Evolutionary conservation across 2,113 vertebrate species (phyloP).

Genomic region (Gobius niger): DNA sequence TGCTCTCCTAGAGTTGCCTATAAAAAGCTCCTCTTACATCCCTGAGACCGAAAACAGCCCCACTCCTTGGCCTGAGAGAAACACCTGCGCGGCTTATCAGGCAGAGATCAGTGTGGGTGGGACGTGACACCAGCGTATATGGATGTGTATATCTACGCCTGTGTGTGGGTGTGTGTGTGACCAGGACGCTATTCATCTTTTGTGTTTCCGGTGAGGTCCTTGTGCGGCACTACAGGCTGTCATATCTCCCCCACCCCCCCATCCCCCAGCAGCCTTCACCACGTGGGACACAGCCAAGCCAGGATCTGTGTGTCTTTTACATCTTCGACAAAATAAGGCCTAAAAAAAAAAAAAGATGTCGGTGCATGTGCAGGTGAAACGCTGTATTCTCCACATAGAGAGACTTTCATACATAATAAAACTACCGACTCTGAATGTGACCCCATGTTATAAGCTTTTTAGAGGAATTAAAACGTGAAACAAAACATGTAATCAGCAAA

Average conservation of each 20-base stretch:
- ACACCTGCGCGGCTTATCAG: slow-evolving; percentile 72
- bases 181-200: slow-evolving; percentile 72
- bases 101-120: slow-evolving; percentile 64
- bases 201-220: slow-evolving; percentile 69
- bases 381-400: no score
- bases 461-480: no score
- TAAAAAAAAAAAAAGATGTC: not conserved
- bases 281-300: slow-evolving; percentile 53
- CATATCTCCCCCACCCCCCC: slow-evolving; percentile 20
- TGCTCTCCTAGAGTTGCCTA: slow-evolving; percentile 35
- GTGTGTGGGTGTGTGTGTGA: slow-evolving; percentile 44
- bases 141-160: not conserved
- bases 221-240: slow-evolving; percentile 55
- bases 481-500: no score
- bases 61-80: slow-evolving; percentile 36
- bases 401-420: no score
- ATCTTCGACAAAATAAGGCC: not conserved
- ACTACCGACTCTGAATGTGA: no score
- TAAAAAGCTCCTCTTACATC: slow-evolving; percentile 34
- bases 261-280: slow-evolving; percentile 54
- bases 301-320: slow-evolving; percentile 41
- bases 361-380: no score
- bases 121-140: slow-evolving; percentile 19
- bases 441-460: no score
- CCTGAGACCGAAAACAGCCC: slow-evolving; percentile 44